Base-by-base conservation (phyloP, 2,113 vertebrate genomes). In the Apaloderma vittatum region DNA sequence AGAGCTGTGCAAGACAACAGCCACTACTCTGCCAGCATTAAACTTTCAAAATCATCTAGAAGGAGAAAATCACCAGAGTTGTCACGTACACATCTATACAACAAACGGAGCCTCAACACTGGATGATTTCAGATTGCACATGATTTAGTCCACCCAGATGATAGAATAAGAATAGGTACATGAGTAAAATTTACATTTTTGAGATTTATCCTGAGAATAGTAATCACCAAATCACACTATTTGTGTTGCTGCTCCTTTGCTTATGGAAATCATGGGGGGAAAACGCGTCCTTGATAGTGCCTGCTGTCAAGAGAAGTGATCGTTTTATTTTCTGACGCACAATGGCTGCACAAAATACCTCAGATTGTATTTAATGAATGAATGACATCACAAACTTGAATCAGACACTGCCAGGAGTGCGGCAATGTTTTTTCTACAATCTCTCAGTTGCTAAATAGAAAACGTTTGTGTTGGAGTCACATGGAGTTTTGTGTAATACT, bases 381-480 rank as follows among this genome's bases (percentile, higher is more conserved):
- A 94, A 94, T 95, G 63, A 83, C 63, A 77, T 48, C 75, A 86
- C 48, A 66, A 90, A 73, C 26, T 74, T 71, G 55, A 93, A 90
- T 67, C 52, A 92, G 68, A 75, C 51, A 63, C 40, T 0, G 2
- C 48, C 2, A 9, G 65, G 29, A 94, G 48, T 0, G 2, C 19
- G 58, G 43, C 9, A 59, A 22, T 59, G 23, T 21, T 86, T 94
- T 87, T 82, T 55, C 65, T 94, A 11, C 14, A 55, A 59, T 71
- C 27, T 10, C 21, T 88, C 85, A 61, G 32, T 21, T 77, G 48
- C 30, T 92, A 86, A 88, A 95, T 32, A 65, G 59, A 77, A 77
- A 91, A 80, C 67, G 74, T 93, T 96, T 83, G 46, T 84, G 63
- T 81, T 95, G 57, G 48, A 88, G 51, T 89, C 65, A 86, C 58